These are phyloP conservation scores for Eucera pruinosa DNA, from an alignment of 2,888 invertebrate species.

Conservation along the genomic window DNA sequence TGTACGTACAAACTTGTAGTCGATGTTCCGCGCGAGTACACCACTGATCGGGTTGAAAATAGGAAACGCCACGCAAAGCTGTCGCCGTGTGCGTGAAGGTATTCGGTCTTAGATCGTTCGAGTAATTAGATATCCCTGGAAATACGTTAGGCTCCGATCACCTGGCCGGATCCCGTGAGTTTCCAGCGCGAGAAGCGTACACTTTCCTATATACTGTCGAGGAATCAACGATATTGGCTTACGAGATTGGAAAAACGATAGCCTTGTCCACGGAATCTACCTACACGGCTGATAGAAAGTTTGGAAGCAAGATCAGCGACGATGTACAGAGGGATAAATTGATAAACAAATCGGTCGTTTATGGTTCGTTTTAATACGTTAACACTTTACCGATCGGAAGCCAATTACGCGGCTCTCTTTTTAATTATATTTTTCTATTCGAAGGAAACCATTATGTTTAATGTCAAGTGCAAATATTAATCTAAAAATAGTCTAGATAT, in stretches of 20 bases:
- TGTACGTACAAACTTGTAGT: conserved; percentile 6
- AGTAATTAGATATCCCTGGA: conserved; percentile 83
- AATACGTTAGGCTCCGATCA: conserved; percentile 76
- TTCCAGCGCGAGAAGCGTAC: conserved; percentile 52
- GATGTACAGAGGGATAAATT: too few species aligned
- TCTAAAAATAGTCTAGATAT: too few species aligned
- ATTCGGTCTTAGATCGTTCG: conserved; percentile 71
- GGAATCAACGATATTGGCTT: conserved; percentile 71
- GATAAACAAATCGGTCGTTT: too few species aligned
- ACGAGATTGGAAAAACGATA: conserved; percentile 74
- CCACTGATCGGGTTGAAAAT: conserved; percentile 45
- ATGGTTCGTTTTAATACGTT: too few species aligned
- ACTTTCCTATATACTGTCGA: conserved; percentile 55
- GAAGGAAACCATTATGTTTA: too few species aligned
- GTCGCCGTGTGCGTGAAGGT: conserved; percentile 66
- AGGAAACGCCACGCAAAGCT: conserved; percentile 41
- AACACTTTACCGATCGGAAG: too few species aligned
- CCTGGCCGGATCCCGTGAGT: conserved; percentile 61
- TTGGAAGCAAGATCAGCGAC: too few species aligned
- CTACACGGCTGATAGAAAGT: background rate
- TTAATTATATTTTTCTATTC: too few species aligned
- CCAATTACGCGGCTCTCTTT: too few species aligned
- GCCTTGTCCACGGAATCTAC: conserved; percentile 50
- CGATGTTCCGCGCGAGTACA: background rate
- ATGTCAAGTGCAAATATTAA: too few species aligned